Percentiles rank a stretch among this genome's conserved stretches.
These are phyloP conservation scores for Macropus fuliginosus DNA, from an alignment of 2,797 vertebrate genomes.

Conservation along the genomic window DNA sequence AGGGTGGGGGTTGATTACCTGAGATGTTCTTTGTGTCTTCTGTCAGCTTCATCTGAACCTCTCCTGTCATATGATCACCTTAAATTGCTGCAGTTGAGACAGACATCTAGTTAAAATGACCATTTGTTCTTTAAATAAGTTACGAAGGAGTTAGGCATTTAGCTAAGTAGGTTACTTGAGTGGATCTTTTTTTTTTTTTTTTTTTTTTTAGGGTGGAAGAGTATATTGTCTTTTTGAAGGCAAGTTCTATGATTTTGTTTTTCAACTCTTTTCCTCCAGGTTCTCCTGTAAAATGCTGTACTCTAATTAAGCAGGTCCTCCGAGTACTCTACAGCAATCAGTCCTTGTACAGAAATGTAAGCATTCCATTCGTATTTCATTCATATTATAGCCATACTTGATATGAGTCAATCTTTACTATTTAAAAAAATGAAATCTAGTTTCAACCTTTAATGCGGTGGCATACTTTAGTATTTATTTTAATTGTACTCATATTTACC, in stretches of 20 bases:
- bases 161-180: neutral
- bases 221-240: neutral
- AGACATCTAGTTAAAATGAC: neutral
- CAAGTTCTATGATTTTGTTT: fast-evolving
- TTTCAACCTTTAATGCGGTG: neutral
- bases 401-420: neutral
- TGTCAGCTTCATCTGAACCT: neutral
- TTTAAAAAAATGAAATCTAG: neutral
- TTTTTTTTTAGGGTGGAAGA: neutral
- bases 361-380: conserved; percentile 20
- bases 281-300: conserved; percentile 52
- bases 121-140: neutral
- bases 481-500: neutral
- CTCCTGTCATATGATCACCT: neutral
- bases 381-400: neutral
- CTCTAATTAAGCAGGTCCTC: conserved; percentile 74
- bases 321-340: conserved; percentile 69
- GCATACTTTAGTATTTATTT: neutral
- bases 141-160: neutral
- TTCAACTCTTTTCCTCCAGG: conserved; percentile 62
- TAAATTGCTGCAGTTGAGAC: neutral
- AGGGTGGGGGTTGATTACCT: neutral
- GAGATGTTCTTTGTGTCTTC: neutral
- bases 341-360: conserved; percentile 72
- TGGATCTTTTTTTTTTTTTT: neutral